Base-by-base conservation (phyloP, 2,888 invertebrate genomes). In the Leptinotarsa juncta region DNA sequence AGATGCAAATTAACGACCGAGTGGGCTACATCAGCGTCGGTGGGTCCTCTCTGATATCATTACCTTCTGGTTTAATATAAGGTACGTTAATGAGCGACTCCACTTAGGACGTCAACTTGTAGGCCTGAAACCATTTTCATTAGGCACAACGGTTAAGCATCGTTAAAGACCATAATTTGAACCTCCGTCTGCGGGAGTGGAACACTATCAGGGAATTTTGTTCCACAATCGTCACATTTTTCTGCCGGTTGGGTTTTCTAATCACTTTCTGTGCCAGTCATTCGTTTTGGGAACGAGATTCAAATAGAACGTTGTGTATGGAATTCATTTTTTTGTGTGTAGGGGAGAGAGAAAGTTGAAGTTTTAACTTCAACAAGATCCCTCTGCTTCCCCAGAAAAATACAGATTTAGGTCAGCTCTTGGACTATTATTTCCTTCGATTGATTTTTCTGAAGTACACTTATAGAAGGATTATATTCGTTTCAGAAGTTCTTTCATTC, bases 61-160 rank as follows among this genome's bases (percentile, higher is more conserved):
- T 57, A 57, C 57, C 57, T 57, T 51, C 57, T 15, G 20, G 57
- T 57, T 57, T 57, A 57, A 57, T 57, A 57, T 23, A 23, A 57
- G 57, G 57, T 57, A 57, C 57, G 20, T 57, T 57, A 1, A 57
- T 23, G 23, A 20, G 57, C 4, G 57, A 23, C 20, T 15, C 57
- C 57, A 57, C 57, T 57, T 26, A 57, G 57, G 26, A 57, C 26
- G 57, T 4, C 57, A 57, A 57, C 57, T 57, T 23, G 20, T 57
- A 23, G 57, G 57, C 57, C 57, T 20, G 23, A 4, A 57, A 57
- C 57, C 57, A 57, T 57, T 57, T 57, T 57, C 57, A 57, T 23
- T 57, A 57, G 16, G 57, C 57, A 57, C 23, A 23, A 15, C 57
- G 23, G 57, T 57, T 57, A 15, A 23, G 23, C 20, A 57, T 57